Evolutionary conservation across 2,888 invertebrate species (phyloP).

Genomic region (Stictocephala bisonia): DNA sequence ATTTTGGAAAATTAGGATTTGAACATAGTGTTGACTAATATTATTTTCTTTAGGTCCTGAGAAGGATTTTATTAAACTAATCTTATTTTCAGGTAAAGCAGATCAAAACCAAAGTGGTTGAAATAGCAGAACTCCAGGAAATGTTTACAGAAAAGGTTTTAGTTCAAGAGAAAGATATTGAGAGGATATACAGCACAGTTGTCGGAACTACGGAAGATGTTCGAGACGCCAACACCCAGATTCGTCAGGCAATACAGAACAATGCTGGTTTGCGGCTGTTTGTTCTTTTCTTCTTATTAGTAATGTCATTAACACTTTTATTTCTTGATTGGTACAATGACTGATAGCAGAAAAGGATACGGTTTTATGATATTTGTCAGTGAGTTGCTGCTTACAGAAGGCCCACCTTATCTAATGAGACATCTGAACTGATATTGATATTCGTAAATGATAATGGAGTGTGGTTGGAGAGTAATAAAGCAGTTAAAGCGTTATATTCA

Average conservation of each 20-base stretch:
- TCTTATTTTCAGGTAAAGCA: slow-evolving; percentile 70
- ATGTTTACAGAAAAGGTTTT: slow-evolving; percentile 96
- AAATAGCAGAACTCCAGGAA: slow-evolving; percentile 95
- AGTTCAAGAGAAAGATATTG: slow-evolving; percentile 94
- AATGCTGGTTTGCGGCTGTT: slow-evolving; percentile 96
- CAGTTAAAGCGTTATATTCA: too few relatives aligned
- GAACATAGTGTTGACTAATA: not conserved
- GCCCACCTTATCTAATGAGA: too few relatives aligned
- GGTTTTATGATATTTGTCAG: too few relatives aligned
- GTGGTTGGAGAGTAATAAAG: too few relatives aligned
- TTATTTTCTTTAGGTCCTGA: too few relatives aligned
- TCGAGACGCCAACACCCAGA: slow-evolving; percentile 96
- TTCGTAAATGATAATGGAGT: too few relatives aligned
- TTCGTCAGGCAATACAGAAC: slow-evolving; percentile 95
- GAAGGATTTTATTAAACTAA: slow-evolving; percentile 6
- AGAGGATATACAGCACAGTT: slow-evolving; percentile 88
- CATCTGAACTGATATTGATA: too few relatives aligned
- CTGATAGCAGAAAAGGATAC: too few relatives aligned
- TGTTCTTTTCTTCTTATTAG: slow-evolving; percentile 93
- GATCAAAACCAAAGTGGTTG: slow-evolving; percentile 92
- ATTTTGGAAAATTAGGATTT: not conserved
- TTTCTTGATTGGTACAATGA: slow-evolving; percentile 99
- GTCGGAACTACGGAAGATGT: slow-evolving; percentile 95
- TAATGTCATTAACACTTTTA: slow-evolving; percentile 94
- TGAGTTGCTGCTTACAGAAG: too few relatives aligned